Evolutionary conservation across 2,797 vertebrate genomes (phyloP).

Genomic region (Brotula barbata): DNA sequence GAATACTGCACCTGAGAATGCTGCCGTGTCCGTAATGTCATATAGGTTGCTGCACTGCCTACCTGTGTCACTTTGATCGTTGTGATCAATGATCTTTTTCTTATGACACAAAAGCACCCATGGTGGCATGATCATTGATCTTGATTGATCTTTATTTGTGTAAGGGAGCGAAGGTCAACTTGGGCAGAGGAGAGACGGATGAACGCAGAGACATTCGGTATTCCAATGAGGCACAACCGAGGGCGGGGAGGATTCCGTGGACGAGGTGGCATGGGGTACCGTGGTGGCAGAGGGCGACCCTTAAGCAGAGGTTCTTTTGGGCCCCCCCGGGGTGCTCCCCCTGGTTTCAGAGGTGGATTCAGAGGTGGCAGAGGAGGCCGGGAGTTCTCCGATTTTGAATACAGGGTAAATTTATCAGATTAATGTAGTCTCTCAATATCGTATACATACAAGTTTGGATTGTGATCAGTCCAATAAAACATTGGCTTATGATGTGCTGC

Average conservation of each 20-base stretch:
- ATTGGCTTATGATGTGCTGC: too few relatives aligned
- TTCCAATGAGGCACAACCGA: slow-evolving; percentile 89
- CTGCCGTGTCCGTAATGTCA: too few relatives aligned
- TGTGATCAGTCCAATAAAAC: too few relatives aligned
- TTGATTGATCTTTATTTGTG: slow-evolving; percentile 9
- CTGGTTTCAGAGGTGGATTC: slow-evolving; percentile 87
- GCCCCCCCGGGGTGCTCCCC: slow-evolving; percentile 77
- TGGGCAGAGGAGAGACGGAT: slow-evolving; percentile 96
- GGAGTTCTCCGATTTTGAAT: slow-evolving; percentile 94
- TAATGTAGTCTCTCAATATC: background rate
- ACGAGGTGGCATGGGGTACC: slow-evolving; percentile 87
- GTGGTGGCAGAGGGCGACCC: slow-evolving; percentile 86
- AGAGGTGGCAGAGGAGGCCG: slow-evolving; percentile 89
- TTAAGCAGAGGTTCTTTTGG: slow-evolving; percentile 81
- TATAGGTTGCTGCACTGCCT: too few relatives aligned
- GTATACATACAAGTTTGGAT: too few relatives aligned
- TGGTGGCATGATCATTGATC: too few relatives aligned
- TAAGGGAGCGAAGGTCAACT: slow-evolving; percentile 90
- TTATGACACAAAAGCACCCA: too few relatives aligned
- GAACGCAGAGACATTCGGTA: slow-evolving; percentile 96
- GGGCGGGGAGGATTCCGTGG: slow-evolving; percentile 90
- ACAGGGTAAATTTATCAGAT: slow-evolving; percentile 82
- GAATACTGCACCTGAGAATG: too few relatives aligned
- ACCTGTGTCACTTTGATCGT: too few relatives aligned
- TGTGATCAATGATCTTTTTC: too few relatives aligned